Conservation (phyloP, 1,140 invertebrate genomes). For the Cheumatopsyche charites region DNA sequence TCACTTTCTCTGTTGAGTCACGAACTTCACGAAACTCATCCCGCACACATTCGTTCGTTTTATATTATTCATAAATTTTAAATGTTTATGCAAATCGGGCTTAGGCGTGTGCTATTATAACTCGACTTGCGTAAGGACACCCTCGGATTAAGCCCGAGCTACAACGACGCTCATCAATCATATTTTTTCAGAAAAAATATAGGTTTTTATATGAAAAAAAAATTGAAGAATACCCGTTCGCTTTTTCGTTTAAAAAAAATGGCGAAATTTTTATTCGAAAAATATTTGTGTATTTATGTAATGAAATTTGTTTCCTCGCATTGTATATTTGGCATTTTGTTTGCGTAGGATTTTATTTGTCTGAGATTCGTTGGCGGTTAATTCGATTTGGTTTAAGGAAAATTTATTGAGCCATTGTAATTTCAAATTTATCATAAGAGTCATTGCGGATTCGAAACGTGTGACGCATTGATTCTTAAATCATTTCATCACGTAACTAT, state of each 20-base stretch:
- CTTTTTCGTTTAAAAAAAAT: slow-evolving; percentile 1
- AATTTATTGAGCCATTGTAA: slow-evolving; percentile 8
- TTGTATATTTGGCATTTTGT: neutral
- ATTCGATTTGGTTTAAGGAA: neutral
- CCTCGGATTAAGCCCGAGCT: neutral
- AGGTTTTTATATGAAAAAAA: too few relatives aligned
- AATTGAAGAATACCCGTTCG: neutral
- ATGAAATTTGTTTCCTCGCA: slow-evolving; percentile 1
- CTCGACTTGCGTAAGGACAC: neutral
- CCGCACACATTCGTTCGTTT: too few relatives aligned
- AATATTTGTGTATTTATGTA: too few relatives aligned
- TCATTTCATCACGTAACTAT: too few relatives aligned
- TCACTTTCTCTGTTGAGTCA: slow-evolving; percentile 11
- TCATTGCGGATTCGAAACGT: too few relatives aligned
- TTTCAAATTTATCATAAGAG: neutral
- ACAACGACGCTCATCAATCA: slow-evolving; percentile 8
- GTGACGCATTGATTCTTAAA: too few relatives aligned
- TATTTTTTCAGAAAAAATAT: neutral
- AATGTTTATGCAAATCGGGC: neutral
- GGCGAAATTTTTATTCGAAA: neutral
- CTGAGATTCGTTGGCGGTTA: too few relatives aligned
- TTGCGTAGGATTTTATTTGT: neutral
- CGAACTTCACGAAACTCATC: neutral
- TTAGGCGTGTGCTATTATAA: neutral
- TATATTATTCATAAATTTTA: too few relatives aligned